phyloP scores from a whole-genome alignment of 2,888 invertebrate genomes.

The Stenotaenia linearis region DNA sequence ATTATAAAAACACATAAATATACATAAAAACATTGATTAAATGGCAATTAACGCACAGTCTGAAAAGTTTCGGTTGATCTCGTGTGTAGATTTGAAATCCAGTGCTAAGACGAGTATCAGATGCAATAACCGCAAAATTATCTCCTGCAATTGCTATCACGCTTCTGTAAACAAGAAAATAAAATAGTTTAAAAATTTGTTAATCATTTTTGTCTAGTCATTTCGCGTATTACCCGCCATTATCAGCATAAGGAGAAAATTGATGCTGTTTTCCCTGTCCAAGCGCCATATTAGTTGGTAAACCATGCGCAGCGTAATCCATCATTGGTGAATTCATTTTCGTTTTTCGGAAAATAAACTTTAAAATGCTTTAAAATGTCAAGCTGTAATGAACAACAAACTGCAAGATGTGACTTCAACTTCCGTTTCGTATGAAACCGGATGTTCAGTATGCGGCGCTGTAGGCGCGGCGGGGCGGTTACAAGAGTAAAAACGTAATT shows the following conservation, averaged over 20 bases:
- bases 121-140: slow-evolving; percentile 89
- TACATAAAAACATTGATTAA: background rate
- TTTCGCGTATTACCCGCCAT: slow-evolving; percentile 60
- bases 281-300: background rate
- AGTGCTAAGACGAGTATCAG: slow-evolving; percentile 86
- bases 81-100: slow-evolving; percentile 87
- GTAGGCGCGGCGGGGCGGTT: no score
- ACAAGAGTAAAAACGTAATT: no score
- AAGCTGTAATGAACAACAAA: no score
- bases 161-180: slow-evolving; percentile 60
- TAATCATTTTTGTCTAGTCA: background rate
- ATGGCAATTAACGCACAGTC: slow-evolving; percentile 57
- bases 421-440: background rate
- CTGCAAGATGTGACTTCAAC: background rate
- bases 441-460: no score
- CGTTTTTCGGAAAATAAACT: background rate
- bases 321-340: background rate
- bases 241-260: slow-evolving; percentile 67
- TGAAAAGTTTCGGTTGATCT: slow-evolving; percentile 79
- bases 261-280: slow-evolving; percentile 40
- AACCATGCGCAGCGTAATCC: slow-evolving; percentile 3
- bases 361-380: background rate
- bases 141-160: slow-evolving; percentile 93
- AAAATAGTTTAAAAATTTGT: background rate
- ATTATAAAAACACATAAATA: no score